Evolutionary conservation across 1,140 invertebrate genomes (phyloP), one percentile per base, ranked within the genome.

Genomic region (Dufourea novaeangliae): DNA sequence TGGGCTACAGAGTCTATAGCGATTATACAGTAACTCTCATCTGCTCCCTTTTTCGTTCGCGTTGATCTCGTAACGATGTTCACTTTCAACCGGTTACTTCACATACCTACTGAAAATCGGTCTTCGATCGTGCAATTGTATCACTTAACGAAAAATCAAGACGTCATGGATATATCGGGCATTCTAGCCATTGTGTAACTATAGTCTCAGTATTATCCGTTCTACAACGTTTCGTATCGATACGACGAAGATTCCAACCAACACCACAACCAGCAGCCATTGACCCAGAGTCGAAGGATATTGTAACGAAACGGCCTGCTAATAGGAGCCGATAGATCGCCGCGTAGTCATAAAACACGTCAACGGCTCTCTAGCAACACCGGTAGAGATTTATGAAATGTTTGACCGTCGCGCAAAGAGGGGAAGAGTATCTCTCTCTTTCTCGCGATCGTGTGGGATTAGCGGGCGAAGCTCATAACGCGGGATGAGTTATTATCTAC

Each of bases 401-500:
- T 44, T 57, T 67, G 64, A 75, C 52, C 64, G 64, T 75, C 66
- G 54, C 50, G 25, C 25, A 27, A 14, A 25, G 32, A 32, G 32
- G 3, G 34, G 20, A 22, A 72, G n/a, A 27, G 14, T 39, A n/a
- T n/a, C n/a, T n/a, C n/a, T n/a, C n/a, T n/a, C n/a, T n/a, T n/a
- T 39, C 69, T 11, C 29, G 27, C 44, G 59, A 63, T 39, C n/a
- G 50, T 73, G 32, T 52, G 14, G 41, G 22, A 61, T 64, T 54
- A 64, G 46, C 61, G 27, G 27, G 11, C 39, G 59, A 52, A 17
- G 25, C 52, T 20, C 6, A 2, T 17, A 7, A 11, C 63, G 25
- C 12, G 82, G 77, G 66, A 84, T 82, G 86, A 84, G 78, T 80
- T 86, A 85, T 84, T 80, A 78, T 80, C 56, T 22, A 20, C 20